Conservation (phyloP, 2,888 invertebrate species). For the Nephrocerus scutellatus region DNA sequence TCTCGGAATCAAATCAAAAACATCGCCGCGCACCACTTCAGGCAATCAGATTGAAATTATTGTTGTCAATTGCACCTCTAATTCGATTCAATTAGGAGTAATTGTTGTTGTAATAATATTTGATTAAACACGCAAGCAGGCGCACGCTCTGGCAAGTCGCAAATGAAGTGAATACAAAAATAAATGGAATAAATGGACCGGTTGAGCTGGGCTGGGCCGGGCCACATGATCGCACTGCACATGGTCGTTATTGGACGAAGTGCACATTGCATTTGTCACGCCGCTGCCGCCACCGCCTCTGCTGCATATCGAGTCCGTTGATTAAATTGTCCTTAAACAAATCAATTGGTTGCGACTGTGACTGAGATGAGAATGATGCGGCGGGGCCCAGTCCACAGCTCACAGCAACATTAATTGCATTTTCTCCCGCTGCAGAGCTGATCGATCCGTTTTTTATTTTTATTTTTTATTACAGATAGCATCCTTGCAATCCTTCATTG, state of each 20-base stretch:
- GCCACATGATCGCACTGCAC: too few relatives aligned
- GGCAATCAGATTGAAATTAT: constrained; percentile 24
- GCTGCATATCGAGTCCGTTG: constrained; percentile 30
- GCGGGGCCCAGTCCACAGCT: too few relatives aligned
- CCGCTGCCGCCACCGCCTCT: constrained; percentile 17
- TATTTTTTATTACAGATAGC: constrained; percentile 1
- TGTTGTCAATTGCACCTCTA: constrained; percentile 48
- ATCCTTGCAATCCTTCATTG: constrained; percentile 5
- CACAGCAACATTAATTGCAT: constrained; percentile 48
- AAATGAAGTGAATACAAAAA: too few relatives aligned
- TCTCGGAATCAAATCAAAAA: constrained; percentile 18
- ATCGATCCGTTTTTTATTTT: constrained; percentile 15
- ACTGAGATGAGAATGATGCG: too few relatives aligned
- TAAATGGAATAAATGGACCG: too few relatives aligned
- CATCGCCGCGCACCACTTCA: too few relatives aligned
- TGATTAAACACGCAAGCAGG: constrained; percentile 13
- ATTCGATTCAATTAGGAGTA: constrained; percentile 48
- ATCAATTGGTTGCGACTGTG: constrained; percentile 43
- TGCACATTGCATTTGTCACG: constrained; percentile 8
- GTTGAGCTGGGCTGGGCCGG: too few relatives aligned
- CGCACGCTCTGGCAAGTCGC: too few relatives aligned
- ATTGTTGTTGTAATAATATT: constrained; percentile 34
- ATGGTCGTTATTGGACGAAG: constrained; percentile 16
- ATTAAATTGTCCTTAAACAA: constrained; percentile 49
- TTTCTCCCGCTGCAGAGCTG: constrained; percentile 32